These are phyloP conservation scores for Sterna hirundo DNA, from an alignment of 2,113 vertebrate genomes.

Conservation along the genomic window DNA sequence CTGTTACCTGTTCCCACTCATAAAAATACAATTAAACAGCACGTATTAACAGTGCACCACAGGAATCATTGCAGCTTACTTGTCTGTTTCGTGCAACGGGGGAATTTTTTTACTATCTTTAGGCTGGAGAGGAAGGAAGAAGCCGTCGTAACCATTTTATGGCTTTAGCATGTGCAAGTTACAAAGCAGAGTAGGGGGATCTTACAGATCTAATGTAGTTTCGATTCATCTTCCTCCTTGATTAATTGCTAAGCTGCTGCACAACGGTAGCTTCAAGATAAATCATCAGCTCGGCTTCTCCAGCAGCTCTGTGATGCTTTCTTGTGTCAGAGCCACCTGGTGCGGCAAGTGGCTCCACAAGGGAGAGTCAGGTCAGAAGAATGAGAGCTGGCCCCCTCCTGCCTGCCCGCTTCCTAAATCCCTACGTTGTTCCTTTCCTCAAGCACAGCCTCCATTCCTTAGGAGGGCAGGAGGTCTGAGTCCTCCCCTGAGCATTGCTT, in stretches of 20 bases:
- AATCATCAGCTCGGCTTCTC: neutral
- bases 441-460: neutral
- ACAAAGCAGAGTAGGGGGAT: neutral
- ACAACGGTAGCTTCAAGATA: neutral
- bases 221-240: neutral
- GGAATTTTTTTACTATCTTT: neutral
- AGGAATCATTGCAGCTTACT: neutral
- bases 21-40: slow-evolving; percentile 41
- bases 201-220: neutral
- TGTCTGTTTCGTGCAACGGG: neutral
- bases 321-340: neutral
- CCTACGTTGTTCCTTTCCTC: neutral
- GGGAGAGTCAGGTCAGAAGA: neutral
- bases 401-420: neutral
- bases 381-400: neutral
- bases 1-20: slow-evolving; percentile 31
- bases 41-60: neutral
- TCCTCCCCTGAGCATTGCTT: neutral
- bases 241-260: slow-evolving; percentile 34
- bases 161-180: slow-evolving; percentile 1
- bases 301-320: neutral
- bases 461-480: neutral
- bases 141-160: neutral
- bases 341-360: neutral
- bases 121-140: slow-evolving; percentile 29